Conservation (phyloP, 2,113 vertebrate genomes). For the Poicephalus meyeri region DNA sequence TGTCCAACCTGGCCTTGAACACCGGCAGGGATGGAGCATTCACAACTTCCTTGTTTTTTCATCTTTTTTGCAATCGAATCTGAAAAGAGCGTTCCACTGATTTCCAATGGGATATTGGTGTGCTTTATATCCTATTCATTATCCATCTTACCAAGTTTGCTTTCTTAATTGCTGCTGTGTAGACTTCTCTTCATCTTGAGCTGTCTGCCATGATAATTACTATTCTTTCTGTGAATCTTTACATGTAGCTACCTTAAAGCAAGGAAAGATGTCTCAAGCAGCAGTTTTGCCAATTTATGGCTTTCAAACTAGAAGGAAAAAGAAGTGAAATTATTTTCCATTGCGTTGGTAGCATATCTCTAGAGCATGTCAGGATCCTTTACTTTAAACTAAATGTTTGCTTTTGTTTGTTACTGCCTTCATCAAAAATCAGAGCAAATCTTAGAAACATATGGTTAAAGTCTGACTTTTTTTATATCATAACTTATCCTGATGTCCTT, state of each 20-base stretch:
- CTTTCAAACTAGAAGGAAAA: background rate
- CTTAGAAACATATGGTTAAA: background rate
- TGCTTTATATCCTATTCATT: constrained; percentile 3
- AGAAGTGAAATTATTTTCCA: background rate
- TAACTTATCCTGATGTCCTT: background rate
- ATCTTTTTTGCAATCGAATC: background rate
- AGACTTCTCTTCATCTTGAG: background rate
- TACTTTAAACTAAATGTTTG: background rate
- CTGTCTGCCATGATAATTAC: background rate
- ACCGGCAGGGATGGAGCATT: too few species aligned
- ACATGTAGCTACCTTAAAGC: background rate
- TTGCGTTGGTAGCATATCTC: background rate
- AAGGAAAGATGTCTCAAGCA: background rate
- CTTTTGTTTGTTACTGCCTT: background rate
- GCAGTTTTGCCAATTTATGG: background rate
- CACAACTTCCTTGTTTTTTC: background rate
- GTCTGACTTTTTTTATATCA: background rate
- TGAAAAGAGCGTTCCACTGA: background rate
- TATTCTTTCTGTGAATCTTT: background rate
- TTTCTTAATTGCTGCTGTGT: background rate
- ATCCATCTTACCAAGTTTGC: background rate
- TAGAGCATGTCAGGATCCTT: background rate
- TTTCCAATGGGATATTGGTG: background rate
- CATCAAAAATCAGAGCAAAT: background rate
- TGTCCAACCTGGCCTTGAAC: too few species aligned